Evolutionary conservation across 1,140 invertebrate genomes (phyloP), one percentile per base, ranked within the genome.

Genomic region (Myzus persicae): DNA sequence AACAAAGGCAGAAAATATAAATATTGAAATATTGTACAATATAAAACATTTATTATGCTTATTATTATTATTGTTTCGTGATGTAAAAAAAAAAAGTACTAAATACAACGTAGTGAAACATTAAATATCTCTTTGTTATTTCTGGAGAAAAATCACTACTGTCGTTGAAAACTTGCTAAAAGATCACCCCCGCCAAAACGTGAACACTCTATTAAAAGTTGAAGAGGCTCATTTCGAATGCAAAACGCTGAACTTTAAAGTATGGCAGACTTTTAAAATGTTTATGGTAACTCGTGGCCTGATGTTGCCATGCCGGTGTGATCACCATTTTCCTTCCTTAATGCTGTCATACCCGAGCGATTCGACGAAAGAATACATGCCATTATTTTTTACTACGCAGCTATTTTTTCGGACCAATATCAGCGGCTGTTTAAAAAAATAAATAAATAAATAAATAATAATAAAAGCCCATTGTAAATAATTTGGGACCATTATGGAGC

Each of bases 401-500:
- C 67, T n/a, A 76, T 91, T 82, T 82, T 76, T 82, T 81, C 67
- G 90, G 90, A 91, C 90, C 67, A 81, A 91, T 91, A 91, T 91
- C 90, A 91, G 90, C 90, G 90, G 90, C 44, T 84, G 91, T 92
- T 92, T 82, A 84, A 51, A 92, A 92, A 92, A 92, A n/a, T n/a
- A n/a, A 84, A 48, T 36, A 82, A 92, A 81, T 82, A 81, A 82
- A 54, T 82, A 91, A 84, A 92, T 92, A 82, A 92, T 84, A 92
- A 92, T 84, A 92, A 92, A 92, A 92, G 40, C 24, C 91, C 91
- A 51, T 51, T 92, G 91, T 92, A 92, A 84, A 92, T 92, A 90
- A 92, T 92, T 92, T 84, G 91, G 91, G 51, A 40, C 31, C 90
- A 91, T 91, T 91, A 81, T 44, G 90, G 90, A 42, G 40, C 90